phyloP scores from a whole-genome alignment of 1,140 invertebrate genomes.

The Leptinotarsa texana region DNA sequence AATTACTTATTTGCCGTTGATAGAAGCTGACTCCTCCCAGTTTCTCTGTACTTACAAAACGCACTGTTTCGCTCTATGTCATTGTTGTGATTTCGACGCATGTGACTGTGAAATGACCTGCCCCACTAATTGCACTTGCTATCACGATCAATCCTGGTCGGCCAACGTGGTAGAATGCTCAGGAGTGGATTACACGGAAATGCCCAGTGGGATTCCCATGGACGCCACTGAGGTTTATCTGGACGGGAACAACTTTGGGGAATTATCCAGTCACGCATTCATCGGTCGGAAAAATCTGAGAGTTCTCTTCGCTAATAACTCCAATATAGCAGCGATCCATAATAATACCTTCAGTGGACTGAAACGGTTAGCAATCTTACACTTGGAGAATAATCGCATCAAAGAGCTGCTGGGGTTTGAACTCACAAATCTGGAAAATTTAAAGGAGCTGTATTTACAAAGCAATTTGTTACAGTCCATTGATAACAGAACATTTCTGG shows the following conservation, averaged over 20 bases:
- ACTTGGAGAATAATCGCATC: slow-evolving; percentile 84
- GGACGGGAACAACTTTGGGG: slow-evolving; percentile 86
- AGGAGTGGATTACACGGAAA: slow-evolving; percentile 74
- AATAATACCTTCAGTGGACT: slow-evolving; percentile 90
- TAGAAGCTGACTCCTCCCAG: slow-evolving; percentile 83
- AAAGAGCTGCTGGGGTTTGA: slow-evolving; percentile 81
- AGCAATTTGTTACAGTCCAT: slow-evolving; percentile 83
- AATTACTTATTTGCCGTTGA: slow-evolving; percentile 77
- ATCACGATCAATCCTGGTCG: slow-evolving; percentile 92
- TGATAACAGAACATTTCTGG: slow-evolving; percentile 81
- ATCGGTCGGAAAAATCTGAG: slow-evolving; percentile 87
- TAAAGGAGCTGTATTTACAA: slow-evolving; percentile 85
- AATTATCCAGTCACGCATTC: slow-evolving; percentile 86
- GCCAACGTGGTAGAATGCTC: slow-evolving; percentile 93
- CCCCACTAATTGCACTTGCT: slow-evolving; percentile 90
- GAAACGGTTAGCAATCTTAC: slow-evolving; percentile 73
- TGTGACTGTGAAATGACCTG: slow-evolving; percentile 96
- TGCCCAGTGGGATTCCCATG: slow-evolving; percentile 89
- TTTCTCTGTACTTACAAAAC: slow-evolving; percentile 91
- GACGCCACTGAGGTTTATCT: slow-evolving; percentile 92
- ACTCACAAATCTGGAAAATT: slow-evolving; percentile 77
- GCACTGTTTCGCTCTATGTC: slow-evolving; percentile 89
- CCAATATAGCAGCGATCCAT: slow-evolving; percentile 79
- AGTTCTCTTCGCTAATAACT: slow-evolving; percentile 86
- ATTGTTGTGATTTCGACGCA: slow-evolving; percentile 93